Evolutionary conservation across 2,888 invertebrate genomes (phyloP), one percentile per base, ranked within the genome.

Genomic region (Orthosia cruda): DNA sequence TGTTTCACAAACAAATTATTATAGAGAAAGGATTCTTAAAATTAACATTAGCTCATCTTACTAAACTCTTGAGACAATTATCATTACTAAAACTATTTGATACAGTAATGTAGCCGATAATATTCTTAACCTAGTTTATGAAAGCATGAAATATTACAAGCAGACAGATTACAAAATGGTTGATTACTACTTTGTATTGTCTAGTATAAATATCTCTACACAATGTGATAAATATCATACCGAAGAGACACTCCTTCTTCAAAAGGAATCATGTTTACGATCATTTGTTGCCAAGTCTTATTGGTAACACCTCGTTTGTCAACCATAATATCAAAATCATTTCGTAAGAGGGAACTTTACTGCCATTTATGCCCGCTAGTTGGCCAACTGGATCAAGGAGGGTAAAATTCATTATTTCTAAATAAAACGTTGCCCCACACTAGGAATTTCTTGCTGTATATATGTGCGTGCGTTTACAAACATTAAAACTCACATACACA

Each of bases 1-100:
- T 80, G 74, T 75, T 80, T 81, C 75, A 75, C 23, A 81, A 74
- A 59, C 47, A 54, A 52, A 80, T 72, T 47, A 59, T 58, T 59
- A n/a, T 15, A 66, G 50, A 76, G 66, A 74, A 74, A 74, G 57
- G 57, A 50, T 9, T 3, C 45, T 58, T 80, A 49, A 20, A 64
- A 40, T 26, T 7, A 40, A 54, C 32, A 57, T 45, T 45, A 54
- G 32, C 7, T 26, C 47, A 54, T 47, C 20, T 75, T 75, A 49
- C 81, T 49, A n/a, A 74, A 80, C 74, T 54, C 55, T 55, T 18
- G 47, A 59, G 47, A 75, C 52, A 54, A 78, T 78, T 45, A 78
- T 63, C 78, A 63, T 78, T 78, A 77, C 40, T 49, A 52, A 18
- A 40, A 62, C n/a, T 40, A 83, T 82, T 83, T 64, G 52, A 52